Base-by-base conservation (phyloP, 2,888 invertebrate species). In the Amphipyra berbera region DNA sequence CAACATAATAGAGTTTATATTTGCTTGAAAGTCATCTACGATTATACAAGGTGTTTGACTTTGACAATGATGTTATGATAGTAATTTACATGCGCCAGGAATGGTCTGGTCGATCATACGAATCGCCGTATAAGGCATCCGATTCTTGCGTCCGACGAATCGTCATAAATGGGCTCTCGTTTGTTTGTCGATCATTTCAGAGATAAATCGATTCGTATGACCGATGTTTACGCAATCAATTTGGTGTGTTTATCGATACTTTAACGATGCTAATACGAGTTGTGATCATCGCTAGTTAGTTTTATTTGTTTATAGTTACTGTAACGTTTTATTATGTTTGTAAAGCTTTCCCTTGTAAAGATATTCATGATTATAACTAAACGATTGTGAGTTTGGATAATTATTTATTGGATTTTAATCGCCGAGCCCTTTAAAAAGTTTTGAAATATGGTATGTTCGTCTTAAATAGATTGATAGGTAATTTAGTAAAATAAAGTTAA, bases 61-160 rank as follows among this genome's bases (percentile, higher is more conserved):
- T 79, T 83, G 83, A 81, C 81, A 83, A 83, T 85, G 82, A 84
- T 85, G 82, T 87, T 87, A 82, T 85, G 84, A 85, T 83, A 86
- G 81, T 82, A 85, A 88, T 90, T 90, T 88, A 89, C 87, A 86
- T 79, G 65, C 67, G 53, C 80, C 85, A 83, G 77, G 76, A 71
- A 78, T 78, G 79, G 83, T 77, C 53, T 27, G 78, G 74, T 76
- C 69, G 76, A 79, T 85, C 79, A 82, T 73, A 66, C 74, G 73
- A 76, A 60, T 75, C 21, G 37, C 88, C 84, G 48, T 87, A 82
- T 79, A 89, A 65, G 87, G 90, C 59, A 68, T 69, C 55, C 69
- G 67, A 79, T 81, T 84, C 82, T 83, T 53, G 63, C 73, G 79
- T 82, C 73, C 73, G 76, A 82, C 81, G 76, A 74, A 73, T 73